Conservation (phyloP, 2,113 vertebrate genomes). For the Syngnathoides biaculeatus region DNA sequence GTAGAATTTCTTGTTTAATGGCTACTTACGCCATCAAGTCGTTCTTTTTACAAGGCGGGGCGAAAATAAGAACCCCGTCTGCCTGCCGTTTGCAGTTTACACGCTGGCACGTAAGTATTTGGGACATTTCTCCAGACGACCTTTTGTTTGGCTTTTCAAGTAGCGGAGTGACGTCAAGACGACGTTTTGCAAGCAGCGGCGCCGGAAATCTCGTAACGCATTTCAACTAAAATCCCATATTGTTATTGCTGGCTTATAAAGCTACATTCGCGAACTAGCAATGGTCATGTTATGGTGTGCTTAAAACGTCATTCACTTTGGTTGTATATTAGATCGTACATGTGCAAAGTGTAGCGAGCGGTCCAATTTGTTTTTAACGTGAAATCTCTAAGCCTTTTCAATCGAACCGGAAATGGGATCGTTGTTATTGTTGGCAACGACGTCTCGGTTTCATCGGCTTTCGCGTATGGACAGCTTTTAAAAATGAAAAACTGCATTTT, state of each 20-base stretch:
- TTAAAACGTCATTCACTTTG: background rate
- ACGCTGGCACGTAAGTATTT: slow-evolving; percentile 61
- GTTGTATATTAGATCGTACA: background rate
- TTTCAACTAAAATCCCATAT: too few relatives aligned
- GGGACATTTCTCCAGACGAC: background rate
- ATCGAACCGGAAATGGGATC: background rate
- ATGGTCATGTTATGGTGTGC: background rate
- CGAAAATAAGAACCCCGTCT: slow-evolving; percentile 12
- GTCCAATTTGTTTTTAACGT: background rate
- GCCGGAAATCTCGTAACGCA: background rate
- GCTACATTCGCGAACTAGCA: background rate
- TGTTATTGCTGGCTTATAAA: background rate
- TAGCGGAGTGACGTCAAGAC: background rate
- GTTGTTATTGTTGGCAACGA: background rate
- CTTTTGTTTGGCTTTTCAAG: background rate
- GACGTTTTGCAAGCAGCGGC: background rate
- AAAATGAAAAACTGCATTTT: too few relatives aligned
- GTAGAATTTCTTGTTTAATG: slow-evolving; percentile 44
- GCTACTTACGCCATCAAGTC: slow-evolving; percentile 2
- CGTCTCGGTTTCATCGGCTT: too few relatives aligned
- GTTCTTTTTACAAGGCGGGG: background rate
- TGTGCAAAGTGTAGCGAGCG: background rate
- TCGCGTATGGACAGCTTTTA: too few relatives aligned
- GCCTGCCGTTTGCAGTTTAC: slow-evolving; percentile 22
- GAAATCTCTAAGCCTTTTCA: background rate